Evolutionary conservation across 2,113 vertebrate genomes (phyloP).

Genomic region (Castor canadensis): DNA sequence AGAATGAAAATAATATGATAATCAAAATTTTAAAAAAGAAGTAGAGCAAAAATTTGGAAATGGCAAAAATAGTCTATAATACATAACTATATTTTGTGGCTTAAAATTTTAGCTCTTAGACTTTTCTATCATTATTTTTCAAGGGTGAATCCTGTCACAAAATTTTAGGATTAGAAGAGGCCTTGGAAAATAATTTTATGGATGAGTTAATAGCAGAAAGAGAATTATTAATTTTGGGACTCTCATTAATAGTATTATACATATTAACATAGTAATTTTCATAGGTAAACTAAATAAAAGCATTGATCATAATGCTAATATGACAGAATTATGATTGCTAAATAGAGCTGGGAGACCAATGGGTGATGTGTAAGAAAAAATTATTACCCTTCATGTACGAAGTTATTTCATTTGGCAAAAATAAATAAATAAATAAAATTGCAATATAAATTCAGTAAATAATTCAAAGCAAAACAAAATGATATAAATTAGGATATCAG

Average conservation of each 20-base stretch:
- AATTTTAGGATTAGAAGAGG: background rate
- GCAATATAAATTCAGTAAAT: background rate
- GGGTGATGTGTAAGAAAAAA: background rate
- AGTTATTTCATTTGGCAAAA: background rate
- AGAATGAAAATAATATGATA: too few species aligned
- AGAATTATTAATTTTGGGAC: background rate
- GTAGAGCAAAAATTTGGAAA: too few species aligned
- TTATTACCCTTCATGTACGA: background rate
- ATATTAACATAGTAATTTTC: background rate
- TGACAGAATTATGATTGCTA: background rate
- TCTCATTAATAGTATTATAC: background rate
- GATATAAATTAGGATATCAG: background rate
- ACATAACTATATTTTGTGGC: background rate
- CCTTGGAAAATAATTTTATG: background rate
- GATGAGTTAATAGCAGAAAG: background rate
- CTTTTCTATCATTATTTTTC: background rate
- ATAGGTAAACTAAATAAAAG: background rate
- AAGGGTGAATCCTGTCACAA: background rate
- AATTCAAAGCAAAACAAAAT: background rate
- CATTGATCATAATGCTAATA: background rate
- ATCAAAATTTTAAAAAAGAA: too few species aligned
- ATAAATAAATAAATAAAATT: background rate
- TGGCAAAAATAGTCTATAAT: background rate
- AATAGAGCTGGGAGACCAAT: background rate
- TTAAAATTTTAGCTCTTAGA: background rate